A percentile compares a stretch with the other conserved stretches of the same genome.
Evolutionary conservation across 2,797 vertebrate species (phyloP).

Genomic region (Toxotes lorentzi): DNA sequence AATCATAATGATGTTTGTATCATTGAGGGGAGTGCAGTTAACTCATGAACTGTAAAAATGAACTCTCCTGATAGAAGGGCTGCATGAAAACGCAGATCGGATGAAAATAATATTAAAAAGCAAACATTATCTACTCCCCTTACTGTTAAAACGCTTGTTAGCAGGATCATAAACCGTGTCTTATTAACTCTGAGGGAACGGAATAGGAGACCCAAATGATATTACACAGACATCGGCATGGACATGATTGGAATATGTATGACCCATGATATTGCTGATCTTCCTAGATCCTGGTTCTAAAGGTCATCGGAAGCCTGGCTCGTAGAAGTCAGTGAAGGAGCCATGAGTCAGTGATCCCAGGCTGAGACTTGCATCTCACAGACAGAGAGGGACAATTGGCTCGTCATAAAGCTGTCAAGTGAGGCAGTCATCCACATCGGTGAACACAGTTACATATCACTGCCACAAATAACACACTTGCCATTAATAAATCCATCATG

Average conservation of each 20-base stretch:
- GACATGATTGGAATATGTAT: constrained; percentile 13
- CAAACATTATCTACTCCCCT: not conserved
- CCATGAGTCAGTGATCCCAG: not conserved
- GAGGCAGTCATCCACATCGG: constrained; percentile 16
- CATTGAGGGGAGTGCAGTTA: constrained; percentile 3
- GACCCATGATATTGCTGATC: constrained; percentile 5
- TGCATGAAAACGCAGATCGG: not conserved
- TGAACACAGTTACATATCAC: constrained; percentile 20
- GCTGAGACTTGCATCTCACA: not conserved
- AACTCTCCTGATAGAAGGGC: not conserved
- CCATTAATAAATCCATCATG: constrained; percentile 40
- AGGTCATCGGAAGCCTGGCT: constrained; percentile 36
- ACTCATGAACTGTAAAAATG: constrained; percentile 3
- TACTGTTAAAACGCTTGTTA: constrained; percentile 1
- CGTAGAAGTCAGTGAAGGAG: constrained; percentile 10
- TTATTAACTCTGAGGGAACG: not conserved
- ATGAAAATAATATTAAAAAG: not conserved
- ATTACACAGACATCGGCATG: not conserved
- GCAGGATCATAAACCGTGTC: not conserved
- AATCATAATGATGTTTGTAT: constrained; percentile 45
- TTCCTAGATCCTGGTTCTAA: constrained; percentile 10
- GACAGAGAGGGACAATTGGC: not conserved
- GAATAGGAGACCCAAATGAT: not conserved
- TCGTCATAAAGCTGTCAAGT: constrained; percentile 46
- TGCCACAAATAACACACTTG: constrained; percentile 24